Percentiles rank a stretch among this genome's conserved stretches.
phyloP scores from a whole-genome alignment of 2,113 vertebrate genomes.

The Bucco capensis region DNA sequence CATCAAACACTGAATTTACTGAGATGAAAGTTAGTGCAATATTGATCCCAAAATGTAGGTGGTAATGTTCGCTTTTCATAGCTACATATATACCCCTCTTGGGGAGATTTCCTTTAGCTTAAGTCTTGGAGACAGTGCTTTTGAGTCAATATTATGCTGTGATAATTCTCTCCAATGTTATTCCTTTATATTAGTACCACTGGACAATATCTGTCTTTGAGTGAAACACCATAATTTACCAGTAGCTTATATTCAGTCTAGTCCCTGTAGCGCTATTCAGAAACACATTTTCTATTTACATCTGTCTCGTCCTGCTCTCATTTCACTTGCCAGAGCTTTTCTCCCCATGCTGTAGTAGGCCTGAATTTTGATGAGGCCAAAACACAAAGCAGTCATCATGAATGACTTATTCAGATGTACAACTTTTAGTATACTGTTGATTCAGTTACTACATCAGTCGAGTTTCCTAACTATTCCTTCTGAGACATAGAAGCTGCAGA shows the following conservation, averaged over 20 bases:
- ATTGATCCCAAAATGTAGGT: not conserved
- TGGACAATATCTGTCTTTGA: constrained; percentile 40
- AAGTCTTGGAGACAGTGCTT: constrained; percentile 2
- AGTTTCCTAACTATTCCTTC: constrained; percentile 48
- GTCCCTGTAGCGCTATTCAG: constrained; percentile 32
- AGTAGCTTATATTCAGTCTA: constrained; percentile 40
- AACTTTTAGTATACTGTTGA: constrained; percentile 49
- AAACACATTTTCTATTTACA: constrained; percentile 47
- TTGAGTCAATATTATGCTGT: constrained; percentile 29
- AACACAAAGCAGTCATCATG: constrained; percentile 43
- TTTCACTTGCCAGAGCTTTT: constrained; percentile 32
- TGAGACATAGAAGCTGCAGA: not conserved
- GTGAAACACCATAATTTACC: constrained; percentile 42
- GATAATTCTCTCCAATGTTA: constrained; percentile 35
- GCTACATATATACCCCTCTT: constrained; percentile 17
- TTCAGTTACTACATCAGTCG: constrained; percentile 34
- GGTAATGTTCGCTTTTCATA: constrained; percentile 17
- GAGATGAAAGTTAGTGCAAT: constrained; percentile 24
- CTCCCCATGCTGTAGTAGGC: constrained; percentile 19
- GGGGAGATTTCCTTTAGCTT: constrained; percentile 44
- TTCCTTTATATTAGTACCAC: constrained; percentile 30
- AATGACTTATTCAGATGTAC: constrained; percentile 47
- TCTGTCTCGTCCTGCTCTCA: constrained; percentile 30
- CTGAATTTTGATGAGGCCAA: constrained; percentile 54
- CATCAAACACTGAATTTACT: constrained; percentile 3